A percentile compares a stretch with the other conserved stretches of the same genome.
phyloP scores from a whole-genome alignment of 2,113 vertebrate genomes.

The Halcyon malimbica region DNA sequence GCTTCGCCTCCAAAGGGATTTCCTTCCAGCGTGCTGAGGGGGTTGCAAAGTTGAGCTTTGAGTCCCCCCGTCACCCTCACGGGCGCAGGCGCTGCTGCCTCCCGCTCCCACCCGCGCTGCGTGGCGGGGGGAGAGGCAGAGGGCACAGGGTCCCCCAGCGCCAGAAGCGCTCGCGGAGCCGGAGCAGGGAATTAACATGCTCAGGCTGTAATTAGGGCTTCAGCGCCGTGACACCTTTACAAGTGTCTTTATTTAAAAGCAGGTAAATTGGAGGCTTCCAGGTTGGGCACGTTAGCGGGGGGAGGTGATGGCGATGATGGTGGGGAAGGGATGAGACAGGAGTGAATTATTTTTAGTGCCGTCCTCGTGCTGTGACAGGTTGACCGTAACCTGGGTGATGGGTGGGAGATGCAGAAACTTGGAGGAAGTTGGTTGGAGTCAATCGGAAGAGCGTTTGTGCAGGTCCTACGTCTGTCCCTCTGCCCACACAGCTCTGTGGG shows the following conservation, averaged over 20 bases:
- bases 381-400: not conserved
- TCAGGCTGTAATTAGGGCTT: constrained; percentile 82
- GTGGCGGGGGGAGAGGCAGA: constrained; percentile 23
- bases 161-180: constrained; percentile 32
- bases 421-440: not conserved
- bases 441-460: not conserved
- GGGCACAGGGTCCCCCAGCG: constrained; percentile 64
- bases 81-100: not conserved
- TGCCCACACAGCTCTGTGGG: not conserved
- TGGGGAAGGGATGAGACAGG: constrained; percentile 13
- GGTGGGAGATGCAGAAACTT: not conserved
- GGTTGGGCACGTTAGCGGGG: not conserved
- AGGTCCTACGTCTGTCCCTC: accelerated
- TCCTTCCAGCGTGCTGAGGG: not conserved
- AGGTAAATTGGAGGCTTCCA: constrained; percentile 80
- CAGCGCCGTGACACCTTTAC: constrained; percentile 75
- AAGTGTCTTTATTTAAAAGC: constrained; percentile 75
- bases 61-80: accelerated
- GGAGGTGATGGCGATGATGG: not conserved
- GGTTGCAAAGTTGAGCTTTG: not conserved
- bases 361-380: not conserved
- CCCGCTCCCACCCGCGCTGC: not conserved
- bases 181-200: constrained; percentile 72
- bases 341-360: constrained; percentile 62
- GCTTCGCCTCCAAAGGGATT: not conserved